A percentile compares a stretch with the other conserved stretches of the same genome.
Conservation (phyloP, 1,140 invertebrate species). For the Apocrypta bakeri region DNA sequence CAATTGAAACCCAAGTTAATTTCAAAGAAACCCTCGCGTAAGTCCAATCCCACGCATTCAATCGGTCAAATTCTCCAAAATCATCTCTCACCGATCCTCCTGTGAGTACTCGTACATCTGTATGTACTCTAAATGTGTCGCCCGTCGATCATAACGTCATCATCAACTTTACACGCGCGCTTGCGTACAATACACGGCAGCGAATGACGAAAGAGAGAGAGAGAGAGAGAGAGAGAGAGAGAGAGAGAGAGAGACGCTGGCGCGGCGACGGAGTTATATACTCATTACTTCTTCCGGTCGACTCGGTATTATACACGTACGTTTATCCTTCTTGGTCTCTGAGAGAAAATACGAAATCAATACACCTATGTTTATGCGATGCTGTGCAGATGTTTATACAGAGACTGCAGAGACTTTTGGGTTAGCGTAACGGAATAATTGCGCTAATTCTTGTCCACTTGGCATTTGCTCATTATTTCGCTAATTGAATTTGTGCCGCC, state of each 20-base stretch:
- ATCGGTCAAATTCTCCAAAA: too few relatives aligned
- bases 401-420: background rate
- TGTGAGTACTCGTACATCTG: background rate
- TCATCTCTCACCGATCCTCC: too few relatives aligned
- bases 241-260: background rate
- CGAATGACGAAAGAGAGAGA: background rate
- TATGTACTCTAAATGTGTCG: background rate
- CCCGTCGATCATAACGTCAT: conserved; percentile 27
- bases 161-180: conserved; percentile 12
- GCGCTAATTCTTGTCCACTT: background rate
- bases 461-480: background rate
- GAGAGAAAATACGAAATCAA: background rate
- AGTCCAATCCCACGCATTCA: background rate
- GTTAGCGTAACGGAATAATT: background rate
- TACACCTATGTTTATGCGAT: background rate
- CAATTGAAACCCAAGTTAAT: conserved; percentile 1
- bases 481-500: conserved; percentile 9
- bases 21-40: background rate
- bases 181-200: background rate
- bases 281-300: conserved; percentile 30
- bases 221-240: conserved; percentile 38
- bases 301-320: background rate
- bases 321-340: background rate
- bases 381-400: background rate
- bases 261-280: background rate